Percentiles rank a stretch among this genome's conserved stretches.
These are phyloP conservation scores for Dreissena polymorpha DNA, from an alignment of 1,140 invertebrate genomes.

Conservation along the genomic window DNA sequence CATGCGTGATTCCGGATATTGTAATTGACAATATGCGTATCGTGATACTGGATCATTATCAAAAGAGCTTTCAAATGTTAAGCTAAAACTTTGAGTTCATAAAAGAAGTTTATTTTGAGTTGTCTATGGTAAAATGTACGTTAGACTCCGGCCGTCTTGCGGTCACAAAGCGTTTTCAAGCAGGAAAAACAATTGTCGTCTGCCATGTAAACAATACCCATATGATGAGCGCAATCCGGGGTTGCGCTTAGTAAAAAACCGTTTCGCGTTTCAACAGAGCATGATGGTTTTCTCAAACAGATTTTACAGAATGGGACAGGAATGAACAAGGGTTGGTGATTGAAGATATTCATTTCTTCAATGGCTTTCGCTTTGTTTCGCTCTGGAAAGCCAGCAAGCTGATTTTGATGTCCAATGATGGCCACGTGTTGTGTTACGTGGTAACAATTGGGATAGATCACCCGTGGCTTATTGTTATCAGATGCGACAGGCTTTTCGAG, in stretches of 20 bases:
- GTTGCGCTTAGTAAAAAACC: neutral
- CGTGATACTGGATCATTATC: constrained; percentile 35
- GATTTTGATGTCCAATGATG: constrained; percentile 18
- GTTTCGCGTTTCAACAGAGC: neutral
- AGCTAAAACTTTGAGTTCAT: neutral
- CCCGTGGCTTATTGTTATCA: constrained; percentile 6
- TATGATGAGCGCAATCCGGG: neutral
- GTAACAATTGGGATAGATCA: constrained; percentile 2
- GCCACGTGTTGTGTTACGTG: constrained; percentile 19
- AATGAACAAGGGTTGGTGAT: too few species aligned
- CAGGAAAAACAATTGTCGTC: neutral
- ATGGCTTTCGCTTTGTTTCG: neutral
- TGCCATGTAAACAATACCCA: constrained; percentile 43
- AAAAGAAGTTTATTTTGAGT: constrained; percentile 1
- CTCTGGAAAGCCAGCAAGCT: constrained; percentile 30
- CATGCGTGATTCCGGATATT: constrained; percentile 38
- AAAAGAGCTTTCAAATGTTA: constrained; percentile 30
- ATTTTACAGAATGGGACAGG: constrained; percentile 21
- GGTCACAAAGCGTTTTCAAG: constrained; percentile 19
- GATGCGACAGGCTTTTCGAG: neutral
- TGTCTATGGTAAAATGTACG: constrained; percentile 2
- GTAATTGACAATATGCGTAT: neutral
- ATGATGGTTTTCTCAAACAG: constrained; percentile 6
- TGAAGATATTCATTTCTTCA: constrained; percentile 24
- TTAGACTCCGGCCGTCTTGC: neutral